These are phyloP conservation scores for Jaculus jaculus DNA, from an alignment of 2,113 vertebrate genomes.

Conservation along the genomic window DNA sequence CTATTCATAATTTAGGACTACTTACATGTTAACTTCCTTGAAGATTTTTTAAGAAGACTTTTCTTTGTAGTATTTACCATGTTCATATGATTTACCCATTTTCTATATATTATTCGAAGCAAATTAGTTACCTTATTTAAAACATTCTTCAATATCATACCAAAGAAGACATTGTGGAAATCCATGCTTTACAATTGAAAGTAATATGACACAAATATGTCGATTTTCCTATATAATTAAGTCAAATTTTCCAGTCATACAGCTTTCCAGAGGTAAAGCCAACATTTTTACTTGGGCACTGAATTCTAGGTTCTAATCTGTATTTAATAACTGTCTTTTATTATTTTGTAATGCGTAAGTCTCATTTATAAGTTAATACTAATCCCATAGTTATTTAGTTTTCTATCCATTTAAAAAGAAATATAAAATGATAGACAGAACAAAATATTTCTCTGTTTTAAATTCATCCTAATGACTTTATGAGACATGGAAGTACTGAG, in stretches of 20 bases:
- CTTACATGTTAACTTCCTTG: neutral
- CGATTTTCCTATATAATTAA: too few species aligned
- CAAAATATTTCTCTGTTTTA: neutral
- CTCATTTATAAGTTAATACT: neutral
- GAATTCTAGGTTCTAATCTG: neutral
- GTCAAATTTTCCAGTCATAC: neutral
- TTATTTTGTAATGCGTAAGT: neutral
- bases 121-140: neutral
- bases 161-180: neutral
- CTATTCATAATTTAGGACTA: neutral
- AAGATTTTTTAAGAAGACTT: neutral
- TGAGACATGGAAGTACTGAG: neutral
- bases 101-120: neutral
- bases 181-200: neutral
- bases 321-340: neutral
- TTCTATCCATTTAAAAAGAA: neutral
- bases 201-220: neutral
- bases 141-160: neutral
- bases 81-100: neutral
- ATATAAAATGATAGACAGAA: neutral
- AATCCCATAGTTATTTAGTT: neutral
- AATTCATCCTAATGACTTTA: neutral
- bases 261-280: neutral
- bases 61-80: neutral
- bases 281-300: neutral